Percentiles rank a stretch among this genome's conserved stretches.
These are phyloP conservation scores for Pollenia amentaria DNA, from an alignment of 2,888 invertebrate species.

Conservation along the genomic window DNA sequence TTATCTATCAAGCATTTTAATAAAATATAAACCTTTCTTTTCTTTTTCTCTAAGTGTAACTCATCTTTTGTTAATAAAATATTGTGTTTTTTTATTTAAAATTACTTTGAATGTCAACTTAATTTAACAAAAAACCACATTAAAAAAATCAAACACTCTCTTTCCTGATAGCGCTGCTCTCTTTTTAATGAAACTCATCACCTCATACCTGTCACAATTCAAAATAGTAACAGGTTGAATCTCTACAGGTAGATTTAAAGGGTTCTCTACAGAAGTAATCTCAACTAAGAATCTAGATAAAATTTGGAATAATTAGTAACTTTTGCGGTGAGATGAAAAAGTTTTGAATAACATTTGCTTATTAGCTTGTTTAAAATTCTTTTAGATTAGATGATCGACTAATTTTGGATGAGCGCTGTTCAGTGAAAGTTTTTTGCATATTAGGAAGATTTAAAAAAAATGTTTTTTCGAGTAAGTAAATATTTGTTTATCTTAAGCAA, in stretches of 20 bases:
- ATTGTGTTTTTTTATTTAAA: neutral
- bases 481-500: too few species aligned
- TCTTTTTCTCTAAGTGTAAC: neutral
- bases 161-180: neutral
- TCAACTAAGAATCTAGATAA: neutral
- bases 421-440: too few species aligned
- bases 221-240: constrained; percentile 15
- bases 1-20: too few species aligned
- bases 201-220: neutral
- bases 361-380: too few species aligned
- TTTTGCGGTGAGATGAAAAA: too few species aligned
- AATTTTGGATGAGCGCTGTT: too few species aligned
- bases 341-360: too few species aligned
- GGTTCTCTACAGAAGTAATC: too few species aligned
- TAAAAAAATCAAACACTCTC: neutral
- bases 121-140: constrained; percentile 4
- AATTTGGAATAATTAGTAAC: neutral
- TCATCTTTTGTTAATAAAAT: neutral
- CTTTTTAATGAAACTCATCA: neutral
- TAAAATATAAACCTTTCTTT: too few species aligned
- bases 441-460: too few species aligned
- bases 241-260: neutral
- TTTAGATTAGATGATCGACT: too few species aligned
- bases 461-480: too few species aligned
- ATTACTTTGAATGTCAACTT: constrained; percentile 22